These are phyloP conservation scores for Hyla sarda DNA, from an alignment of 2,113 vertebrate genomes.

Conservation along the genomic window DNA sequence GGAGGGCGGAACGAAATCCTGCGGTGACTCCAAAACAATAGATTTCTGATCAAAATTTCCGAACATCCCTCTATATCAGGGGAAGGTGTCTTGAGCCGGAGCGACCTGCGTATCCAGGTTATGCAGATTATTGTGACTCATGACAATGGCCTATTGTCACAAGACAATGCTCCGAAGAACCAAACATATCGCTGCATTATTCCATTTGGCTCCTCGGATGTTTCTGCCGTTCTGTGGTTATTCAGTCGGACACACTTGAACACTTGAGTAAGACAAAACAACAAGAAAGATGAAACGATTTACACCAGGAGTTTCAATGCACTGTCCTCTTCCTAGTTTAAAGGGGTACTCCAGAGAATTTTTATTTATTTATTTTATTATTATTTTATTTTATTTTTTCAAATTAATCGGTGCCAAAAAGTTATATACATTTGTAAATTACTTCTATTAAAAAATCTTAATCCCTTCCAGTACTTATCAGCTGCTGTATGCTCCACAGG, in stretches of 20 bases:
- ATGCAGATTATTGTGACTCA: constrained; percentile 11
- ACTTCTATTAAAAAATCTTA: too few relatives aligned
- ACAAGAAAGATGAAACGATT: neutral
- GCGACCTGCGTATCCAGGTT: neutral
- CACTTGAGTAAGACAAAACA: neutral
- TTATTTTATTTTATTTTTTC: too few relatives aligned
- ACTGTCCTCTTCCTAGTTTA: neutral
- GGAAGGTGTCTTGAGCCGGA: neutral
- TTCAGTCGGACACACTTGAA: neutral
- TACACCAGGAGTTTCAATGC: neutral
- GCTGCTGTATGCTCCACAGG: too few relatives aligned
- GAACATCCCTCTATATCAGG: neutral
- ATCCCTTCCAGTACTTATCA: too few relatives aligned
- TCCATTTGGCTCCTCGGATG: neutral
- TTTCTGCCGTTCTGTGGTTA: neutral
- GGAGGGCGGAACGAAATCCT: neutral
- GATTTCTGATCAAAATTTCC: neutral
- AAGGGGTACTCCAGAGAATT: too few relatives aligned
- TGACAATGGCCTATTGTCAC: constrained; percentile 3
- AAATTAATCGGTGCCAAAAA: too few relatives aligned
- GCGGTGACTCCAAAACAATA: neutral
- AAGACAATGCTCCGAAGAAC: neutral
- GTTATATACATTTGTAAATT: too few relatives aligned
- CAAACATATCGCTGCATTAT: neutral
- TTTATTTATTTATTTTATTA: too few relatives aligned